These are phyloP conservation scores for Holotrichia oblita DNA, from an alignment of 1,140 invertebrate genomes.

Conservation along the genomic window DNA sequence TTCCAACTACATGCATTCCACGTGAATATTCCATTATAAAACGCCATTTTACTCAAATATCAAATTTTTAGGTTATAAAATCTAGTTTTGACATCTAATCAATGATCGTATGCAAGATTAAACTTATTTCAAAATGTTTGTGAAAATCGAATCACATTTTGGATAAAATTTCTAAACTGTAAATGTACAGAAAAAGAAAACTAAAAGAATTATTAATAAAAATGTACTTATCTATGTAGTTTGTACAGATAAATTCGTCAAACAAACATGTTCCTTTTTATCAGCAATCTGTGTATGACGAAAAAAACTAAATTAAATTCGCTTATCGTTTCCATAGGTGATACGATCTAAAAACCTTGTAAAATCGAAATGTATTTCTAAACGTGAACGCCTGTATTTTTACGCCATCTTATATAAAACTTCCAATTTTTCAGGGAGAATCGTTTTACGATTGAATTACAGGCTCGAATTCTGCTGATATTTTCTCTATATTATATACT, in stretches of 20 bases:
- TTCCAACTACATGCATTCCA: too few relatives aligned
- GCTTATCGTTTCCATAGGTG: slow-evolving; percentile 24
- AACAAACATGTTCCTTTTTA: slow-evolving; percentile 41
- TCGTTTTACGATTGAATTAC: not conserved
- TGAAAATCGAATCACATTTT: not conserved
- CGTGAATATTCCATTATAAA: too few relatives aligned
- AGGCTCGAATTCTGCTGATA: slow-evolving; percentile 2
- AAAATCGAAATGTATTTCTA: slow-evolving; percentile 9
- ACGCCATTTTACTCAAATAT: too few relatives aligned
- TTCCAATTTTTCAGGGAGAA: not conserved
- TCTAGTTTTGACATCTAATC: too few relatives aligned
- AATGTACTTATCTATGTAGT: slow-evolving; percentile 23
- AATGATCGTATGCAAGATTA: not conserved
- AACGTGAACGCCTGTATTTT: not conserved
- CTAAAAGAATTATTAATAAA: slow-evolving; percentile 1
- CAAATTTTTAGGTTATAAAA: too few relatives aligned
- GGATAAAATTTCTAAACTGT: not conserved
- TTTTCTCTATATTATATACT: not conserved
- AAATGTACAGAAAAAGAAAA: not conserved
- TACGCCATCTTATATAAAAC: not conserved
- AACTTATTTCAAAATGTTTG: not conserved
- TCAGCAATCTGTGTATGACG: slow-evolving; percentile 34
- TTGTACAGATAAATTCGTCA: slow-evolving; percentile 41
- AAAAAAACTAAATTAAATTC: slow-evolving; percentile 41
- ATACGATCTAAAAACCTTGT: slow-evolving; percentile 30